Evolutionary conservation across 2,797 vertebrate genomes (phyloP).

Genomic region (Podarcis lilfordi): DNA sequence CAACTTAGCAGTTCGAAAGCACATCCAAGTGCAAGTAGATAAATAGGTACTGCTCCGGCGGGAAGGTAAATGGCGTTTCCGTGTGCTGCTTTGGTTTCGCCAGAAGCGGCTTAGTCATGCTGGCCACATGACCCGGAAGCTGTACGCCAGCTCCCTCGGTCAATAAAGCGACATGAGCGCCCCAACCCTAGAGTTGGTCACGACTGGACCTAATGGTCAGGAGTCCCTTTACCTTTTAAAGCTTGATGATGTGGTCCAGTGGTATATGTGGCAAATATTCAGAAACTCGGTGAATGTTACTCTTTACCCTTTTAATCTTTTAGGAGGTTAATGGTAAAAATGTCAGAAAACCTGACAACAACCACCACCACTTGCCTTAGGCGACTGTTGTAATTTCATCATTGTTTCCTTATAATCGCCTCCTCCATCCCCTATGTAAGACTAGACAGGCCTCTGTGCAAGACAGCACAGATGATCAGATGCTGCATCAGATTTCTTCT

Average conservation of each 20-base stretch:
- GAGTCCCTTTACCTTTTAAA: no score
- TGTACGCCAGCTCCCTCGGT: no score
- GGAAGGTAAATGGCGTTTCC: no score
- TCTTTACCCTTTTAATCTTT: neutral
- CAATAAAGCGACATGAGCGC: no score
- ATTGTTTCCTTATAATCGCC: neutral
- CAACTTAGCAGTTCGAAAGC: no score
- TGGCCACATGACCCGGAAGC: no score
- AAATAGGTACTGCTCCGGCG: no score
- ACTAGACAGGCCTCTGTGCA: neutral
- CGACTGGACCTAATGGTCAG: no score
- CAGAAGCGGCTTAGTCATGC: no score
- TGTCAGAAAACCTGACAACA: neutral
- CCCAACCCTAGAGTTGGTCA: no score
- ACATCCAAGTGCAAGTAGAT: no score
- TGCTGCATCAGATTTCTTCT: neutral
- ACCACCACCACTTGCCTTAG: neutral
- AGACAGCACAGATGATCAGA: neutral
- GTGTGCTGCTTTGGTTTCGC: no score
- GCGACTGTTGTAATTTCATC: neutral
- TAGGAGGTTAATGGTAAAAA: neutral
- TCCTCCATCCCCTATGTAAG: neutral
- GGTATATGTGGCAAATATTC: neutral
- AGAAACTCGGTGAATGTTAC: neutral
- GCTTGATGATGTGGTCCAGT: neutral